phyloP scores from a whole-genome alignment of 2,888 invertebrate species.

The Apodemia zela region DNA sequence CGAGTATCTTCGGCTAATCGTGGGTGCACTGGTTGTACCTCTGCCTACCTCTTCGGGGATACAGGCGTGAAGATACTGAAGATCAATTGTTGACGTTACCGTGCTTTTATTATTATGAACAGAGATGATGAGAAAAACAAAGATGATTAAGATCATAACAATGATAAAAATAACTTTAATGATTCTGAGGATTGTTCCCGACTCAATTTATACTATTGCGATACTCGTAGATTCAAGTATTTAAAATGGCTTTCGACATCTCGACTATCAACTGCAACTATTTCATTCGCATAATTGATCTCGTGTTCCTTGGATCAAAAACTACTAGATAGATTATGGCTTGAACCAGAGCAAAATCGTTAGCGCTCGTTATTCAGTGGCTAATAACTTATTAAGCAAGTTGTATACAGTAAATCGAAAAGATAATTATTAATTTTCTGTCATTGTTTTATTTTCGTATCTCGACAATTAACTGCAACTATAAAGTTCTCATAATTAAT shows the following conservation, averaged over 20 bases:
- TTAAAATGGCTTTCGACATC: not conserved
- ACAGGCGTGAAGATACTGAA: too few relatives aligned
- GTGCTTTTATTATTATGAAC: too few relatives aligned
- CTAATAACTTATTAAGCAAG: not conserved
- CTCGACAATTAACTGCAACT: not conserved
- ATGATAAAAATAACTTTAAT: not conserved
- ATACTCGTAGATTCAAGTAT: not conserved
- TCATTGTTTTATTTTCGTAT: not conserved
- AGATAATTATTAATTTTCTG: not conserved
- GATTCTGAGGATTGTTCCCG: not conserved
- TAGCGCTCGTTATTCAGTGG: not conserved
- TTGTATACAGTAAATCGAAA: not conserved
- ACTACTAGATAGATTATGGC: conserved; percentile 9
- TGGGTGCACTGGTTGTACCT: too few relatives aligned
- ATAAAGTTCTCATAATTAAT: not conserved
- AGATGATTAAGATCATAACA: not conserved
- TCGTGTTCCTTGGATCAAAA: conserved; percentile 12
- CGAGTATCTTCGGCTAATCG: too few relatives aligned
- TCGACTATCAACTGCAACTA: conserved; percentile 7
- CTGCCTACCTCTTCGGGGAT: too few relatives aligned
- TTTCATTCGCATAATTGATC: conserved; percentile 15
- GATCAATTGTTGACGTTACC: too few relatives aligned
- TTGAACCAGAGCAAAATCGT: not conserved
- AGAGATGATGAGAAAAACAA: not conserved
- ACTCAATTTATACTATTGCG: not conserved